Evolutionary conservation across 2,797 vertebrate species (phyloP).

Genomic region (Manis javanica): DNA sequence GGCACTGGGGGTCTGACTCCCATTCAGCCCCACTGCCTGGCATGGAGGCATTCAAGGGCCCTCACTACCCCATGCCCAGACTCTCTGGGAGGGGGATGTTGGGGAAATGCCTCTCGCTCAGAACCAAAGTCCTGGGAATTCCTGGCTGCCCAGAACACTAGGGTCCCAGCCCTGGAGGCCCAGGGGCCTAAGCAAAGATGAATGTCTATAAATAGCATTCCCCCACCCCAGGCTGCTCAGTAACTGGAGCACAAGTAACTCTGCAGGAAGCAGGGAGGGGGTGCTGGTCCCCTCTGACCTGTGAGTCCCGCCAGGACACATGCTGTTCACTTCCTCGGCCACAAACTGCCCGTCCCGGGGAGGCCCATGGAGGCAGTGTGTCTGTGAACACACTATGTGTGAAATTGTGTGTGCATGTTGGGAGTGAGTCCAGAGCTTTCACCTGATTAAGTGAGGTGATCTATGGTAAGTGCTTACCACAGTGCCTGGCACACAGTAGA

Average conservation of each 20-base stretch:
- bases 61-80: background rate
- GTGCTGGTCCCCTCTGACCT: background rate
- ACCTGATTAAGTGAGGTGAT: background rate
- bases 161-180: background rate
- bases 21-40: background rate
- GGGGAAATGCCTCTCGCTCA: background rate
- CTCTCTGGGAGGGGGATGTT: background rate
- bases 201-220: slow-evolving; percentile 78
- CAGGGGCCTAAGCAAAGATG: slow-evolving; percentile 56
- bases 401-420: background rate
- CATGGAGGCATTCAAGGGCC: background rate
- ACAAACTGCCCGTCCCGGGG: background rate
- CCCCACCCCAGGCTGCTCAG: background rate
- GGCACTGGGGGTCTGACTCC: background rate
- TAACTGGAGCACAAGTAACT: slow-evolving; percentile 76
- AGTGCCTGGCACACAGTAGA: background rate
- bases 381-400: background rate
- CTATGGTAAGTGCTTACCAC: background rate
- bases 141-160: background rate
- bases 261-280: slow-evolving; percentile 41
- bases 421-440: background rate
- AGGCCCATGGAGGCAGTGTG: accelerated
- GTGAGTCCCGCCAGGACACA: background rate
- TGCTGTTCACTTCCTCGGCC: background rate
- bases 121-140: background rate